phyloP scores from a whole-genome alignment of 92 coral and sea anemone species.

The Siderastrea radians region DNA sequence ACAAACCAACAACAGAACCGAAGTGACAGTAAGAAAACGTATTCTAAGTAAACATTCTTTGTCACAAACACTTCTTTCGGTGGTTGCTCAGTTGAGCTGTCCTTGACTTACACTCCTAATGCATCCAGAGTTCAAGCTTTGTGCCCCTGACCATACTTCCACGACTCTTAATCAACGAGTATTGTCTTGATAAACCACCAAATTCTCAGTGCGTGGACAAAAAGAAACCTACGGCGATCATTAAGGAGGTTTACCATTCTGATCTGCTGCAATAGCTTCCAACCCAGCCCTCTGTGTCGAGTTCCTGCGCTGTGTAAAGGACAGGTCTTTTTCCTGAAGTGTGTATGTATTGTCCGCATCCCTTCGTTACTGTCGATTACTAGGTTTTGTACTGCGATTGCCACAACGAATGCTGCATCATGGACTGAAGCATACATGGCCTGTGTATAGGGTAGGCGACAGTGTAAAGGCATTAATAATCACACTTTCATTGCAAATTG shows the following conservation, averaged over 20 bases:
- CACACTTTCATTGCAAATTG: too few relatives aligned
- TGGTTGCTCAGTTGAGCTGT: too few relatives aligned
- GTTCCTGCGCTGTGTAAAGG: conserved; percentile 28
- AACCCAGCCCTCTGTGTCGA: conserved; percentile 1
- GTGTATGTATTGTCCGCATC: neutral
- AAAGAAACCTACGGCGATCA: neutral
- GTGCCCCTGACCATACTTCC: too few relatives aligned
- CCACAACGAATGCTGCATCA: conserved; percentile 40
- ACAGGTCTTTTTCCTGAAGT: neutral
- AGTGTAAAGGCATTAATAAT: neutral
- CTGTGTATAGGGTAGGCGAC: neutral
- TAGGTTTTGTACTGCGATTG: conserved; percentile 17
- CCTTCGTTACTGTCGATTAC: neutral
- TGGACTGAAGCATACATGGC: conserved; percentile 49
- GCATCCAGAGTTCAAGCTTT: too few relatives aligned
- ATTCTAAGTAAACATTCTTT: too few relatives aligned
- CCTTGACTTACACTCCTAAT: too few relatives aligned
- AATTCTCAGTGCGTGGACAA: neutral
- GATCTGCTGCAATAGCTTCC: conserved; percentile 19
- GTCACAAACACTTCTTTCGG: too few relatives aligned
- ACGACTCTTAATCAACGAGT: too few relatives aligned
- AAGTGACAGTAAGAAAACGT: too few relatives aligned
- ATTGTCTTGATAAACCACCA: too few relatives aligned
- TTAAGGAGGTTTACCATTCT: conserved; percentile 13
- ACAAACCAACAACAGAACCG: too few relatives aligned